Conservation (phyloP, 2,113 vertebrate species). For the human region GRCh38 chr20:15861001-15861500, state of each 20-base stretch:
- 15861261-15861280: slow-evolving; percentile 8
- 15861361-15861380: neutral
- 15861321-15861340: neutral
- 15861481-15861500: neutral
- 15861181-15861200: slow-evolving; percentile 24
- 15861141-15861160: neutral
- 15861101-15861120: neutral
- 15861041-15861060: neutral
- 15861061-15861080: neutral
- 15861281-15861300: neutral
- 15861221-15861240: neutral
- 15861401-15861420: neutral
- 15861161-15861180: neutral
- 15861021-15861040: neutral
- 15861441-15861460: neutral
- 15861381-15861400: neutral
- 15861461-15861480: neutral
- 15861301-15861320: neutral
- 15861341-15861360: neutral
- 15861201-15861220: neutral
- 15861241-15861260: neutral
- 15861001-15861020: neutral
- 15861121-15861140: no score
- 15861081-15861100: neutral
- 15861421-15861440: neutral